Conservation (phyloP, 2,113 vertebrate genomes). For the Prionailurus viverrinus region DNA sequence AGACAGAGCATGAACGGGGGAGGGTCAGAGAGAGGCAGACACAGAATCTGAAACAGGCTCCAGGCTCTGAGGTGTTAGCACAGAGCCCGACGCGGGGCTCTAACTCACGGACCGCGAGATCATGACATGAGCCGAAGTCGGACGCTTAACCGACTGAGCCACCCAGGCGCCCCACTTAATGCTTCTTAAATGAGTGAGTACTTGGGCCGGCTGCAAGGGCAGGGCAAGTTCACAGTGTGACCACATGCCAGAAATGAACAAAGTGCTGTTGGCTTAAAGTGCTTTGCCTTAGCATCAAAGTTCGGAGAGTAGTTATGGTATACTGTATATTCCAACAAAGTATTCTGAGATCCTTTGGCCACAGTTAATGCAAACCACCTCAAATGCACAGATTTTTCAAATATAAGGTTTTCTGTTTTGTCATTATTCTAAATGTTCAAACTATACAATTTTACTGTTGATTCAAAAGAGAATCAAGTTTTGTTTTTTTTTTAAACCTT, state of each 20-base stretch:
- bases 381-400: not conserved
- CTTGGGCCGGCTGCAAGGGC: accelerated
- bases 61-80: no score
- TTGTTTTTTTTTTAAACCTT: accelerated
- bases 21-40: no score
- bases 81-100: no score
- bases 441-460: not conserved
- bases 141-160: no score
- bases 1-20: no score
- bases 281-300: not conserved
- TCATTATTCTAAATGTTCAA: not conserved
- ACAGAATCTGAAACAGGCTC: no score
- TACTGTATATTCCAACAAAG: not conserved
- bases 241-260: not conserved
- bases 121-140: no score
- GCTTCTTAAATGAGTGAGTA: not conserved
- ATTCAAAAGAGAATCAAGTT: constrained; percentile 3
- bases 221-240: not conserved
- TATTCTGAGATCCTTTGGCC: not conserved
- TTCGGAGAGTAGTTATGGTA: not conserved
- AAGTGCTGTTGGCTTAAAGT: not conserved
- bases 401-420: not conserved
- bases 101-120: no score
- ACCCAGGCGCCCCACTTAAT: not conserved
- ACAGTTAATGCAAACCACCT: not conserved